phyloP scores from a whole-genome alignment of 2,888 invertebrate species.

The Celastrina argiolus region DNA sequence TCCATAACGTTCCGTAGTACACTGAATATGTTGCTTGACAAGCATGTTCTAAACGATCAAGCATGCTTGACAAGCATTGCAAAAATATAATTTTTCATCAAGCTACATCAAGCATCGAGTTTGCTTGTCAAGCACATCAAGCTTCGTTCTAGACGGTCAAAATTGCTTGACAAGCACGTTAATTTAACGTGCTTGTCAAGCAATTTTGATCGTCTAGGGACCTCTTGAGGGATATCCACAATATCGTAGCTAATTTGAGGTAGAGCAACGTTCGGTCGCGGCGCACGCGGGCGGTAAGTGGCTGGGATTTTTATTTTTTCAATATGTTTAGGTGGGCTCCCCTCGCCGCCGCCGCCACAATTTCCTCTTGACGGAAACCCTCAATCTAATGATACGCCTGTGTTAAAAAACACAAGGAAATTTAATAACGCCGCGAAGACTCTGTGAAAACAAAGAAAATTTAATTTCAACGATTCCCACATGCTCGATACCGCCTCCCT shows the following conservation, averaged over 20 bases:
- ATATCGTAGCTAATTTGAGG: conserved; percentile 24
- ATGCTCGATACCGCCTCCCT: conserved; percentile 70
- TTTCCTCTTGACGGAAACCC: conserved; percentile 78
- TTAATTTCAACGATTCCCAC: conserved; percentile 76
- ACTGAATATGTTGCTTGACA: too few relatives aligned
- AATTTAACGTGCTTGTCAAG: too few relatives aligned
- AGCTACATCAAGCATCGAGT: too few relatives aligned
- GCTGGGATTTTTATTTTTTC: conserved; percentile 76
- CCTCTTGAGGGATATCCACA: too few relatives aligned
- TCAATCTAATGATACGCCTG: conserved; percentile 79
- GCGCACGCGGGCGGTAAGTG: conserved; percentile 50
- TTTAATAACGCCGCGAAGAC: conserved; percentile 73
- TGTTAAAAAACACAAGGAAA: conserved; percentile 79
- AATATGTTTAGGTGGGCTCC: conserved; percentile 74
- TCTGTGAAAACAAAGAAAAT: conserved; percentile 74
- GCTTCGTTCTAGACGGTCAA: too few relatives aligned
- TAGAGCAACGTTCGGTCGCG: conserved; percentile 49
- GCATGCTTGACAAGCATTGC: too few relatives aligned
- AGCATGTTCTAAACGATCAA: too few relatives aligned
- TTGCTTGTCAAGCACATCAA: too few relatives aligned
- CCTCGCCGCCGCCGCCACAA: conserved; percentile 72
- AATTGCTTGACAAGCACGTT: too few relatives aligned
- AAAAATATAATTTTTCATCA: too few relatives aligned
- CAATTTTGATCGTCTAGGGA: too few relatives aligned
- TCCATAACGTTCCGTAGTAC: too few relatives aligned